These are phyloP conservation scores for Mormyrus iriodes DNA, from an alignment of 2,113 vertebrate species.

Conservation along the genomic window DNA sequence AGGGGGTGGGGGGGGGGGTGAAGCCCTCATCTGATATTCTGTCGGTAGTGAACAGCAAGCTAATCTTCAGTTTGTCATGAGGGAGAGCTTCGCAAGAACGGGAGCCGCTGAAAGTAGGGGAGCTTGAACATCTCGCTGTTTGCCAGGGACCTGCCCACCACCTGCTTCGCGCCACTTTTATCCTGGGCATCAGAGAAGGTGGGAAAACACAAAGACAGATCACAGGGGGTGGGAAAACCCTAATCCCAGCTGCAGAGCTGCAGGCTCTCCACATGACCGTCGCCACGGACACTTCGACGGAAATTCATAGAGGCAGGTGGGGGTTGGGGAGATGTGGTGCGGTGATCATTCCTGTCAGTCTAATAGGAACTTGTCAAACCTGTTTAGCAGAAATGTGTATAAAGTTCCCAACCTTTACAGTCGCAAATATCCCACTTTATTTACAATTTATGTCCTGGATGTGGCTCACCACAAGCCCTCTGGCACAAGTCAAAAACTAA, in stretches of 20 bases:
- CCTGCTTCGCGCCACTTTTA: neutral
- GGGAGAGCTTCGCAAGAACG: neutral
- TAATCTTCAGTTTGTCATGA: slow-evolving; percentile 23
- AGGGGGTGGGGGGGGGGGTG: neutral
- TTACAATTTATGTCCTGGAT: neutral
- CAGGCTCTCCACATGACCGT: neutral
- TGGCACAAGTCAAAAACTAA: neutral
- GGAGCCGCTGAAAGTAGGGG: slow-evolving; percentile 22
- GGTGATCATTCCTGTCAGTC: neutral
- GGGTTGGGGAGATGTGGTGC: neutral
- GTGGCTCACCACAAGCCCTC: neutral
- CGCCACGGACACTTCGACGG: too few relatives aligned
- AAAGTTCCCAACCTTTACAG: neutral
- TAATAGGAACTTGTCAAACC: neutral
- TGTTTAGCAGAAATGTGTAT: neutral
- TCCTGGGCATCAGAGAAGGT: neutral
- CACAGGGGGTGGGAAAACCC: neutral
- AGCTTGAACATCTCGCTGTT: slow-evolving; percentile 5
- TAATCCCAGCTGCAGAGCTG: neutral
- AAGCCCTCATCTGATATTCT: slow-evolving; percentile 26
- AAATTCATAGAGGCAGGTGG: too few relatives aligned
- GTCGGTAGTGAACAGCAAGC: slow-evolving; percentile 10
- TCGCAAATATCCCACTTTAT: neutral
- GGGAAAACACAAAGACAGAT: neutral
- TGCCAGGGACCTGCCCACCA: neutral